phyloP scores from a whole-genome alignment of 1,140 invertebrate species.

The Drosophila ohnishii region DNA sequence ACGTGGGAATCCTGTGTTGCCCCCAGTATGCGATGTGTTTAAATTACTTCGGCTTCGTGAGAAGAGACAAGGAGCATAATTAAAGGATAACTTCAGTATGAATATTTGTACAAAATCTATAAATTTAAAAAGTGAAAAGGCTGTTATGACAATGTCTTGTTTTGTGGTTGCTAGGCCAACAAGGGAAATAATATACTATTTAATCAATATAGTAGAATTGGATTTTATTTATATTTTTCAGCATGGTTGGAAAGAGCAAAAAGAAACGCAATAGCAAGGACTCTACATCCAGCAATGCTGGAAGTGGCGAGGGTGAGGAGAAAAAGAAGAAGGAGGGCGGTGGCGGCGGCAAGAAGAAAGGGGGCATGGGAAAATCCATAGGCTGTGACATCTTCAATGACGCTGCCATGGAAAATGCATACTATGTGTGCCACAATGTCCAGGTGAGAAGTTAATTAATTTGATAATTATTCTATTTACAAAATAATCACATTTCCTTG shows the following conservation, averaged over 20 bases:
- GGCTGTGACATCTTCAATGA: constrained; percentile 92
- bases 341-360: constrained; percentile 84
- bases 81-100: too few relatives aligned
- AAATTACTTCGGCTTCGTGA: background rate
- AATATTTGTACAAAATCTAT: too few relatives aligned
- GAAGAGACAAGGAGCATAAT: too few relatives aligned
- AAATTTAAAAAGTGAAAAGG: background rate
- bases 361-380: constrained; percentile 86
- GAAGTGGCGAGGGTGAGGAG: constrained; percentile 80
- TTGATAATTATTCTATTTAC: too few relatives aligned
- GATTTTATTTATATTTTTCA: background rate
- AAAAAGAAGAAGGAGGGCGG: constrained; percentile 84
- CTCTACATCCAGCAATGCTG: constrained; percentile 82
- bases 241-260: constrained; percentile 83
- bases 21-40: background rate
- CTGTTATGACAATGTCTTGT: background rate
- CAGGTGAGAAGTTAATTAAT: constrained; percentile 85
- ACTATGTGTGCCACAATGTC: constrained; percentile 94
- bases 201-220: constrained; percentile 25
- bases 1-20: too few relatives aligned
- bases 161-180: constrained; percentile 20
- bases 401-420: constrained; percentile 94
- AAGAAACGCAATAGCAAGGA: constrained; percentile 85
- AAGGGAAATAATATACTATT: background rate
- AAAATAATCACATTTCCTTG: background rate